These are phyloP conservation scores for Rattus rattus DNA, from an alignment of 2,113 vertebrate species.

Conservation along the genomic window DNA sequence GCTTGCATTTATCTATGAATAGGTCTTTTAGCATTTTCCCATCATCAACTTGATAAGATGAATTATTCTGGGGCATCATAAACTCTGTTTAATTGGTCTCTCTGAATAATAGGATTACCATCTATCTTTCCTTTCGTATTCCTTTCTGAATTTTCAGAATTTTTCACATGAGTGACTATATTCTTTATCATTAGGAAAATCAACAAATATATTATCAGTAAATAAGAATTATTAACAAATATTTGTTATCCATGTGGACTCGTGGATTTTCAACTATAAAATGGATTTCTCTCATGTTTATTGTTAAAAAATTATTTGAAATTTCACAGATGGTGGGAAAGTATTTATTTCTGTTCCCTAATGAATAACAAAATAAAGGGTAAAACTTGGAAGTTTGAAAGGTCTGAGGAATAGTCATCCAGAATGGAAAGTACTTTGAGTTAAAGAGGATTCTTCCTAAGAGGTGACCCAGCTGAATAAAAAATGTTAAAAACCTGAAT, in stretches of 20 bases:
- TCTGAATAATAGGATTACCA: neutral
- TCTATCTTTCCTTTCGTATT: neutral
- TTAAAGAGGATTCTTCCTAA: slow-evolving; percentile 30
- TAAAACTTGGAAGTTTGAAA: slow-evolving; percentile 21
- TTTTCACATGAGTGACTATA: neutral
- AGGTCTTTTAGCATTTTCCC: neutral
- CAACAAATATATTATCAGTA: neutral
- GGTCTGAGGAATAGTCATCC: neutral
- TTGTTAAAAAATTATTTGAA: slow-evolving; percentile 38
- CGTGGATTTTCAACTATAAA: slow-evolving; percentile 2
- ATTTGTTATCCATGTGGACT: neutral
- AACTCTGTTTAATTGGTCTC: neutral
- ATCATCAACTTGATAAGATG: neutral
- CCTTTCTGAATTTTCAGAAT: neutral
- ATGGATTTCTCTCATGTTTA: neutral
- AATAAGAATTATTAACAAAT: neutral
- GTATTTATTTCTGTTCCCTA: slow-evolving; percentile 1
- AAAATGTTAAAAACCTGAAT: slow-evolving; percentile 40
- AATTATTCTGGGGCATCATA: slow-evolving; percentile 8
- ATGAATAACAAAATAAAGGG: slow-evolving; percentile 1
- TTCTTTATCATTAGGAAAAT: neutral
- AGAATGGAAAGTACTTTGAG: slow-evolving; percentile 17
- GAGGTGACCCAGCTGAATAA: slow-evolving; percentile 29
- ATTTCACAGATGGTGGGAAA: neutral
- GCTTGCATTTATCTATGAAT: neutral